These are phyloP conservation scores for Rhombomys opimus DNA, from an alignment of 2,113 vertebrate genomes.

Conservation along the genomic window DNA sequence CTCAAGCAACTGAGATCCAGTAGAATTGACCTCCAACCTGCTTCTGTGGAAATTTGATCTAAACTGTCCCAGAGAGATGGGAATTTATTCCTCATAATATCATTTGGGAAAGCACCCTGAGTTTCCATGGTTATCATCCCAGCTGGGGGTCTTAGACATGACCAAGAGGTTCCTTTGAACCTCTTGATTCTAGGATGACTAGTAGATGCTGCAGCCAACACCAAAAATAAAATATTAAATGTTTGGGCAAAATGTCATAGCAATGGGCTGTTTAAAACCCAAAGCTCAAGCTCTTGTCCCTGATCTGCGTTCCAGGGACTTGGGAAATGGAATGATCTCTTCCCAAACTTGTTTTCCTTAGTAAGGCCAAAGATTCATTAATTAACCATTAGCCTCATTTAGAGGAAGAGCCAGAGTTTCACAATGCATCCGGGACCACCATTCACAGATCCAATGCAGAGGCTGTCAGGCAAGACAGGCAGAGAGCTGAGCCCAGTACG, in stretches of 20 bases:
- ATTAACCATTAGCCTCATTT: conserved; percentile 76
- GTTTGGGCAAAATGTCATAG: conserved; percentile 53
- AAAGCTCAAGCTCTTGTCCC: background rate
- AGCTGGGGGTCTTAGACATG: conserved; percentile 2
- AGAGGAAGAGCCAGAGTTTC: background rate
- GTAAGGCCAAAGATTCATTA: conserved; percentile 70
- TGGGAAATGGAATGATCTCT: conserved; percentile 22
- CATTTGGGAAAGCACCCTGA: conserved; percentile 37
- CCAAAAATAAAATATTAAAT: conserved; percentile 1
- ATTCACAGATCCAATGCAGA: conserved; percentile 25
- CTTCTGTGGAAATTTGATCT: conserved; percentile 52
- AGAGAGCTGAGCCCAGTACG: background rate
- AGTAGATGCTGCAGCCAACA: background rate
- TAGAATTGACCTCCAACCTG: background rate
- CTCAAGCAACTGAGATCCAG: background rate
- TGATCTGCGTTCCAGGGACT: background rate
- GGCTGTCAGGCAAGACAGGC: background rate
- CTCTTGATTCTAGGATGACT: background rate
- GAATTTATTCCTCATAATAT: background rate
- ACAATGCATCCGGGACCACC: conserved; percentile 28
- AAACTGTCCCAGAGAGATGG: conserved; percentile 41
- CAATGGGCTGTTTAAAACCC: background rate
- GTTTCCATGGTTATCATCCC: conserved; percentile 58
- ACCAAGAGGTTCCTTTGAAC: conserved; percentile 15
- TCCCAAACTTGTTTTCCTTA: conserved; percentile 59